phyloP scores from a whole-genome alignment of 2,888 invertebrate genomes.

The Lepidochitona cinerea region DNA sequence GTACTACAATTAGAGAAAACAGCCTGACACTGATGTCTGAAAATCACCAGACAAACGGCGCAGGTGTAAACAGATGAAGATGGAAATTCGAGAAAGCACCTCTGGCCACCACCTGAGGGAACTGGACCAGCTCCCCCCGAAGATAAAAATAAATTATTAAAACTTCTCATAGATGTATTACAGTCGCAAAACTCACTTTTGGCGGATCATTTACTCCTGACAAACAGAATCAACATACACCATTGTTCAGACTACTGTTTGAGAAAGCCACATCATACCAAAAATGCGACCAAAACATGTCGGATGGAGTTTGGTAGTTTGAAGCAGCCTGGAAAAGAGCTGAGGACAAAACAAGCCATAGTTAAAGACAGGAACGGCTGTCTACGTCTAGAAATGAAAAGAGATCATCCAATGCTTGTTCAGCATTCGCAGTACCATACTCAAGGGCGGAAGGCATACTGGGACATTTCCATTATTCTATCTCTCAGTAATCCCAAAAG shows the following conservation, averaged over 20 bases:
- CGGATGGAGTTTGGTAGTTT: conserved; percentile 38
- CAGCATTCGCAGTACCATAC: conserved; percentile 39
- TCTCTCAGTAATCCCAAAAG: conserved; percentile 32
- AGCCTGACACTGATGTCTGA: too few relatives aligned
- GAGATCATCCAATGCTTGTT: conserved; percentile 39
- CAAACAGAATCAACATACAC: conserved; percentile 29
- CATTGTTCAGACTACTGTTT: conserved; percentile 36
- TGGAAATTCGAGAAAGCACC: too few relatives aligned
- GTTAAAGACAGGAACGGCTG: conserved; percentile 37
- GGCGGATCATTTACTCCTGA: conserved; percentile 32
- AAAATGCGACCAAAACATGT: conserved; percentile 12
- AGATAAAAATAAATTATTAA: conserved; percentile 34
- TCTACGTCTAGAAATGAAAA: conserved; percentile 36
- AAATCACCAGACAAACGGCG: too few relatives aligned
- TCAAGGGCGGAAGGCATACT: conserved; percentile 39
- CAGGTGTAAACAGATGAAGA: too few relatives aligned
- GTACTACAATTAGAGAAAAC: too few relatives aligned
- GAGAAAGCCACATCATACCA: background rate
- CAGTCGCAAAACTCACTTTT: conserved; percentile 27
- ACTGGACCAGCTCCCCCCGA: conserved; percentile 33
- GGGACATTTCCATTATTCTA: conserved; percentile 38
- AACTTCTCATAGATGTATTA: conserved; percentile 36
- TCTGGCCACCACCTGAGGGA: conserved; percentile 44
- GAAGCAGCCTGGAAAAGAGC: conserved; percentile 14
- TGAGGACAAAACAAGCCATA: conserved; percentile 24